Conservation (phyloP, 2,888 invertebrate species). For the Latheticus oryzae region DNA sequence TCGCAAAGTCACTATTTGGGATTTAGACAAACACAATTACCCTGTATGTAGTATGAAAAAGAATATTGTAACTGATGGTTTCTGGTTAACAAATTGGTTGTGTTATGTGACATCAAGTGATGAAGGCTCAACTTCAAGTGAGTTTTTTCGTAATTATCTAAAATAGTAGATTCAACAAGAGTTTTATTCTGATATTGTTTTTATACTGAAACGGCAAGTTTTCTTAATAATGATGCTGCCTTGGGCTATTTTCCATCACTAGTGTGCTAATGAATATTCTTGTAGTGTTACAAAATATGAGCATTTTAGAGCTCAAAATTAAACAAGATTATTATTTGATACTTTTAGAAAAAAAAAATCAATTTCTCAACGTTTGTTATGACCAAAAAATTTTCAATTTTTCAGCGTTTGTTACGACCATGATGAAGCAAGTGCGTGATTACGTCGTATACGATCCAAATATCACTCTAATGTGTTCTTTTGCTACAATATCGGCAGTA, state of each 20-base stretch:
- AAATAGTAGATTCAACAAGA: background rate
- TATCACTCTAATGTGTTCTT: conserved; percentile 59
- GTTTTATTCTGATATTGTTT: background rate
- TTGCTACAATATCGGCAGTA: conserved; percentile 62
- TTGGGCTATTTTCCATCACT: too few relatives aligned
- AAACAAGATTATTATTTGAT: too few relatives aligned
- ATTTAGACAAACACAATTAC: conserved; percentile 67
- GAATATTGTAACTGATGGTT: conserved; percentile 65
- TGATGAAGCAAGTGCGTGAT: conserved; percentile 61
- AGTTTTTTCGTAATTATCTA: conserved; percentile 36
- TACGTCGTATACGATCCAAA: conserved; percentile 42
- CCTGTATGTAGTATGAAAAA: conserved; percentile 63
- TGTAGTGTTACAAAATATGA: too few relatives aligned
- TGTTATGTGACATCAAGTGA: conserved; percentile 64
- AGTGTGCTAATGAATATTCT: too few relatives aligned
- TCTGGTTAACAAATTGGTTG: conserved; percentile 69
- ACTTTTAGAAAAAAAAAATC: too few relatives aligned
- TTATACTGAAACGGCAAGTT: too few relatives aligned
- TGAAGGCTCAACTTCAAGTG: conserved; percentile 62
- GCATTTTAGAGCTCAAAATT: too few relatives aligned
- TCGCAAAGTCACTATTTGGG: conserved; percentile 77
- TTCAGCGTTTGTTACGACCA: conserved; percentile 60
- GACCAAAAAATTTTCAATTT: conserved; percentile 43
- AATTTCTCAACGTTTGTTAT: too few relatives aligned
- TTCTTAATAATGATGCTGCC: too few relatives aligned